Base-by-base conservation (phyloP, 2,797 vertebrate species). In the Cephalopachus bancanus region DNA sequence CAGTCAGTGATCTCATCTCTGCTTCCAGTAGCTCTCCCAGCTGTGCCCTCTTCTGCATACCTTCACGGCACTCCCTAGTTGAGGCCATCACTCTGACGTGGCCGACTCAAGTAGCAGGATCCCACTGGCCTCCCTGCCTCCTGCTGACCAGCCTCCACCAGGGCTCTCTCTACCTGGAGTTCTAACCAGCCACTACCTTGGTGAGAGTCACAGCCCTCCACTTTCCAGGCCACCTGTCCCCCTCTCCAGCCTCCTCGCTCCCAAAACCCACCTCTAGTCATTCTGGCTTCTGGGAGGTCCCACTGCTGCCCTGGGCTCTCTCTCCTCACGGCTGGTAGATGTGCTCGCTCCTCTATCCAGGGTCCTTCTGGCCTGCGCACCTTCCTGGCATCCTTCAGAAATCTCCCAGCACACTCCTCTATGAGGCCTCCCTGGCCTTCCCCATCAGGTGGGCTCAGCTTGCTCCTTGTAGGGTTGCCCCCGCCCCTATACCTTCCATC, bases 171-270 rank as follows among this genome's bases (percentile, higher is more conserved):
- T 44, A 26, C 30, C 51, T 67, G 64, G 10, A 3, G 9, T 22
- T 57, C 1, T 44, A 30, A 51, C 14, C 6, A 75, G 55, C 12
- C 59, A 10, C 72, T 75, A 6, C 74, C 60, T 53, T 17, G 9
- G 19, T 33, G 59, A 74, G 8, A 67, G 24, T n/a, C 1, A 0
- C 0, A 10, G 15, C 33, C 20, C 26, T 26, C 64, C 30, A 4
- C 19, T 53, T 20, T 57, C 11, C 44, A 15, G 69, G 28, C 60
- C 49, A 44, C 26, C 19, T 14, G 71, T 8, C 28, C 71, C 33
- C 22, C 76, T 65, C 33, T 91, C 11, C 12, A 33, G 37, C 22
- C 37, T 49, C 30, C 24, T 74, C 44, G 60, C 7, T 59, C 24
- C 65, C 30, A 14, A 7, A 37, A 37, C 65, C 44, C 14, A 28